phyloP scores from a whole-genome alignment of 2,113 vertebrate species.

The Archilochus colubris region DNA sequence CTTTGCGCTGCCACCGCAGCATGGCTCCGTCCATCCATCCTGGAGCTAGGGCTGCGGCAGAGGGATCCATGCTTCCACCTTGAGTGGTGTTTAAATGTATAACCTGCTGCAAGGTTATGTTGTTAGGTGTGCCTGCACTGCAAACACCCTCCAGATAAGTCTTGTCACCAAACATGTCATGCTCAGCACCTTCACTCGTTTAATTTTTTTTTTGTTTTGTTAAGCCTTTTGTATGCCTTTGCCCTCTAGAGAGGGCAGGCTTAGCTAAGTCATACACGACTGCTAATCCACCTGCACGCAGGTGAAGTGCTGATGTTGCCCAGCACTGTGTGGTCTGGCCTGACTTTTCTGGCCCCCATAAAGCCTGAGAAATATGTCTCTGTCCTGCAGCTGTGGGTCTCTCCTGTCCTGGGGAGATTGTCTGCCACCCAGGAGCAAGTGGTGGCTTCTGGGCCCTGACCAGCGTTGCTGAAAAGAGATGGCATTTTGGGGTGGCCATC shows the following conservation, averaged over 20 bases:
- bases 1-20: background rate
- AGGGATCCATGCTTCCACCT: accelerated
- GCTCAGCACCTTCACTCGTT: background rate
- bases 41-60: background rate
- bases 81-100: background rate
- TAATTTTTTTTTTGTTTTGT: background rate
- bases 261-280: accelerated
- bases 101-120: no score
- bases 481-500: slow-evolving; percentile 43
- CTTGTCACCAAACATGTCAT: background rate
- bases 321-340: background rate
- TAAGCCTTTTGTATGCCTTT: background rate
- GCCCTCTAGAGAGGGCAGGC: background rate
- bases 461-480: background rate
- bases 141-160: background rate
- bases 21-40: no score
- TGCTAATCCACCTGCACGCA: background rate
- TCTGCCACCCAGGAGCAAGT: background rate
- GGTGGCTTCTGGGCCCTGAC: background rate
- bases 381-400: accelerated
- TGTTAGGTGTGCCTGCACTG: background rate
- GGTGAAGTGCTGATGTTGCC: background rate
- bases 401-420: accelerated
- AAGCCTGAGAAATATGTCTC: background rate
- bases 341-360: background rate